Evolutionary conservation across 2,113 vertebrate genomes (phyloP).

Genomic region (Salvator merianae): DNA sequence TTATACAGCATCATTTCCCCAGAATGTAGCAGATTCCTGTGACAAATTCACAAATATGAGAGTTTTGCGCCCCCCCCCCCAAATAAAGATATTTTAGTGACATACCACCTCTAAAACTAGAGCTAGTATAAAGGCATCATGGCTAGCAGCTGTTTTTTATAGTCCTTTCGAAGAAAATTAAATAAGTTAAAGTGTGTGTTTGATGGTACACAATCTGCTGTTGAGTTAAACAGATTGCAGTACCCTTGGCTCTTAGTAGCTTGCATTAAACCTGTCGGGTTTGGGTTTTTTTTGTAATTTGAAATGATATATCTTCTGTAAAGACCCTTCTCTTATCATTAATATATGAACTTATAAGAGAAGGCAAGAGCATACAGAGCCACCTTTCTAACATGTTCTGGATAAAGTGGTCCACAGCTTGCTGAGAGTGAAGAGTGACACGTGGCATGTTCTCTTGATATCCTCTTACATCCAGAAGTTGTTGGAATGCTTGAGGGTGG

Average conservation of each 20-base stretch:
- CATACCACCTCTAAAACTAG: not conserved
- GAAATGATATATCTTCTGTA: not conserved
- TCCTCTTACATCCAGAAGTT: not conserved
- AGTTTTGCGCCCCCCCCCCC: too few species aligned
- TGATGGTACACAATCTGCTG: not conserved
- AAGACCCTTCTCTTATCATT: not conserved
- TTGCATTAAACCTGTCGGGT: not conserved
- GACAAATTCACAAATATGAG: not conserved
- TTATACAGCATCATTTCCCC: not conserved
- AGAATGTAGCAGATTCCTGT: not conserved
- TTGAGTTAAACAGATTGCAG: not conserved
- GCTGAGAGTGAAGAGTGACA: not conserved
- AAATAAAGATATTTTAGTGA: not conserved
- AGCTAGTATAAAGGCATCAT: not conserved
- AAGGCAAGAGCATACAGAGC: not conserved
- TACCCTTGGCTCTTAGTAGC: not conserved
- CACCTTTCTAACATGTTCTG: not conserved
- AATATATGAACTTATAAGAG: too few species aligned
- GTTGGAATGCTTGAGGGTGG: constrained; percentile 8
- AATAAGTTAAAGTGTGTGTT: not conserved
- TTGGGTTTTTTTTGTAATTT: not conserved
- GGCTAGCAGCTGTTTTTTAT: not conserved
- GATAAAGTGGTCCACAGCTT: not conserved
- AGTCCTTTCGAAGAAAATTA: not conserved
- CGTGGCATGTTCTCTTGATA: not conserved